Conservation (phyloP, 2,797 vertebrate genomes). For the Coluber constrictor region DNA sequence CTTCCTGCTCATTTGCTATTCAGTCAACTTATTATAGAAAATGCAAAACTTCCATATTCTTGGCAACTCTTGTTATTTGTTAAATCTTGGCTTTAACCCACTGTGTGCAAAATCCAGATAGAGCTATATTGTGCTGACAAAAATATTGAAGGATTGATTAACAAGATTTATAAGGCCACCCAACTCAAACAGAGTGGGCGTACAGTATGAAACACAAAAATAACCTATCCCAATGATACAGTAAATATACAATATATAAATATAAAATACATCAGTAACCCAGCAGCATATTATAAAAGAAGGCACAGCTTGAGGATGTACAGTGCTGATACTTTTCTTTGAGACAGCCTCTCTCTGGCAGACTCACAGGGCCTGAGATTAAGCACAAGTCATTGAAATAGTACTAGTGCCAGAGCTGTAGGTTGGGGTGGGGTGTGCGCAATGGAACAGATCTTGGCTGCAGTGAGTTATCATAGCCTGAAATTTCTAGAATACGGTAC, state of each 20-base stretch:
- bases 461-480: not conserved
- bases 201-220: not conserved
- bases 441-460: not conserved
- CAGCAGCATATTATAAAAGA: not conserved
- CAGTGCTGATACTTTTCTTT: not conserved
- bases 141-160: not conserved
- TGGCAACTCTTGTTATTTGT: not conserved
- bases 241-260: not conserved
- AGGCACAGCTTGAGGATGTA: not conserved
- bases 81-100: not conserved
- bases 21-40: not conserved
- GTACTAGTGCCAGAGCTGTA: not conserved
- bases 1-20: not conserved
- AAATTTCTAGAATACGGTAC: not conserved
- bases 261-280: not conserved
- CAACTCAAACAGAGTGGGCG: not conserved
- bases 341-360: not conserved
- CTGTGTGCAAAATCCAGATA: not conserved
- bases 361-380: not conserved
- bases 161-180: not conserved
- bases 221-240: not conserved
- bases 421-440: not conserved
- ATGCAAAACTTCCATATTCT: not conserved
- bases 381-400: not conserved
- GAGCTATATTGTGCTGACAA: not conserved